These are phyloP conservation scores for Neodiprion lecontei DNA, from an alignment of 1,140 invertebrate species.

Conservation along the genomic window DNA sequence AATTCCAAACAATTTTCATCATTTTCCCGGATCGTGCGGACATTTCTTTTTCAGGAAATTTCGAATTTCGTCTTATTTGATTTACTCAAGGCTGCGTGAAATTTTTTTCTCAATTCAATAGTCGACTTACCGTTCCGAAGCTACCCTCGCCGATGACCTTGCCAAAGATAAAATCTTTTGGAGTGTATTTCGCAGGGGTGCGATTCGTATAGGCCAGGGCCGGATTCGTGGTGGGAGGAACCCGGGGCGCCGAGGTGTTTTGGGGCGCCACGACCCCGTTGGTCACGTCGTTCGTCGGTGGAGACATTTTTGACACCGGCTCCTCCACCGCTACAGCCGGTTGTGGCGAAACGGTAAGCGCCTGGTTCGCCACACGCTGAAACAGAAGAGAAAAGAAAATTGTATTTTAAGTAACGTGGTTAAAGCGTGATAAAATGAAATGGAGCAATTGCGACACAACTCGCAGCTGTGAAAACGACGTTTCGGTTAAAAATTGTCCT, in stretches of 20 bases:
- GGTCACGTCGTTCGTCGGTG: constrained; percentile 58
- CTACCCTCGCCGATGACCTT: constrained; percentile 96
- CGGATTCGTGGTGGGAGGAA: constrained; percentile 46
- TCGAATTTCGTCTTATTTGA: background rate
- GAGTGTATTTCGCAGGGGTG: constrained; percentile 70
- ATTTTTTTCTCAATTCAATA: background rate
- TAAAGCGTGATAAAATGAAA: too few relatives aligned
- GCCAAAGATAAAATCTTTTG: constrained; percentile 94
- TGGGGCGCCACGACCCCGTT: constrained; percentile 51
- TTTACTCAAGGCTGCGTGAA: background rate
- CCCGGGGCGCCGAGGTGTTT: constrained; percentile 42
- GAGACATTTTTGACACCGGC: constrained; percentile 60
- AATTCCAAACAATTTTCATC: background rate
- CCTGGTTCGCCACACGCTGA: constrained; percentile 60
- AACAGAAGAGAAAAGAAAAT: constrained; percentile 27
- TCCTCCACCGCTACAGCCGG: constrained; percentile 59
- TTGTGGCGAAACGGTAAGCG: constrained; percentile 60
- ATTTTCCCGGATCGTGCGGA: background rate
- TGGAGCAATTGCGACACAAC: too few relatives aligned
- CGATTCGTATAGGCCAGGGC: constrained; percentile 51
- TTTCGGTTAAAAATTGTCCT: too few relatives aligned
- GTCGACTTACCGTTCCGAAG: constrained; percentile 83
- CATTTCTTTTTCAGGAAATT: background rate
- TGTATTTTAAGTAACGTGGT: background rate
- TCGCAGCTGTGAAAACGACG: too few relatives aligned